phyloP scores from a whole-genome alignment of 2,797 vertebrate genomes.

The Premnoplex brunnescens region DNA sequence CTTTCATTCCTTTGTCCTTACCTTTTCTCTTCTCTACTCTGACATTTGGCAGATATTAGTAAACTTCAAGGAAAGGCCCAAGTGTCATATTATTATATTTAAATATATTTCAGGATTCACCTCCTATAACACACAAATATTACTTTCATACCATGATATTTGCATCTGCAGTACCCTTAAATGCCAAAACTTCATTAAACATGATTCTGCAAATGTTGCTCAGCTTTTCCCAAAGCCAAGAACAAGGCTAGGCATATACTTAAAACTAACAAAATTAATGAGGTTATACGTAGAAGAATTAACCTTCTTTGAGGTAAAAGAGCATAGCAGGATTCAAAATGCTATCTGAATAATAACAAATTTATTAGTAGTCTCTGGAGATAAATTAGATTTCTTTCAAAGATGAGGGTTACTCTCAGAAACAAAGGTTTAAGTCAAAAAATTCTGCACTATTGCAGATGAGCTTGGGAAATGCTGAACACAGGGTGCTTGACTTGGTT shows the following conservation, averaged over 20 bases:
- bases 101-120: slow-evolving; percentile 3
- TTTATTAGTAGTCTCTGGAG: neutral
- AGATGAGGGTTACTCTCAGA: neutral
- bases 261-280: slow-evolving; percentile 22
- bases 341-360: slow-evolving; percentile 6
- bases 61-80: neutral
- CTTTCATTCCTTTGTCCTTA: fast-evolving
- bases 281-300: neutral
- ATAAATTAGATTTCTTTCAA: neutral
- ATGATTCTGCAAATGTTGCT: slow-evolving; percentile 18
- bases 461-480: neutral
- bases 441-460: neutral
- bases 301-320: neutral
- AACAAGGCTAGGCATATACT: neutral
- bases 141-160: slow-evolving; percentile 18
- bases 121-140: neutral
- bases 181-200: slow-evolving; percentile 36
- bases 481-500: neutral
- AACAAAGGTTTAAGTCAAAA: neutral
- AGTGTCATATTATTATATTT: neutral
- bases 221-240: slow-evolving; percentile 9
- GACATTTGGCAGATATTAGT: neutral
- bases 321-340: slow-evolving; percentile 2
- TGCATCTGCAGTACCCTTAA: slow-evolving; percentile 28
- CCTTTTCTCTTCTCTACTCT: too few relatives aligned